Evolutionary conservation across 2,888 invertebrate species (phyloP).

Genomic region (Bellardia bayeri): DNA sequence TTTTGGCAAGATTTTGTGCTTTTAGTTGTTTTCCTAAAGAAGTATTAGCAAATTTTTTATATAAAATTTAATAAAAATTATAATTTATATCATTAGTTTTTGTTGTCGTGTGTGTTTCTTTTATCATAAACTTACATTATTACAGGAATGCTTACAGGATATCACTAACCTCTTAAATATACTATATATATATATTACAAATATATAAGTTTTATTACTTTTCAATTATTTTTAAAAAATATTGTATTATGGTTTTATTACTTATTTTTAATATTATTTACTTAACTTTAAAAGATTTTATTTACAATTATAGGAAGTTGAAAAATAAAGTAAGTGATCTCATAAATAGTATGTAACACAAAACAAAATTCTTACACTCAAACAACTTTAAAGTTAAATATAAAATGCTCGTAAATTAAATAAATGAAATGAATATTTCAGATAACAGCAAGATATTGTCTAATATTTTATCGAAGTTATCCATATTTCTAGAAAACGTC

Average conservation of each 20-base stretch:
- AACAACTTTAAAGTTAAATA: not conserved
- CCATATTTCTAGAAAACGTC: too few species aligned
- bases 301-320: constrained; percentile 7
- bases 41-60: constrained; percentile 25
- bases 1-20: constrained; percentile 73
- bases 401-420: too few species aligned
- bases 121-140: constrained; percentile 38
- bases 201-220: constrained; percentile 40
- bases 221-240: constrained; percentile 32
- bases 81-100: not conserved
- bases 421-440: too few species aligned
- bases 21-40: constrained; percentile 55
- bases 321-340: not conserved
- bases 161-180: constrained; percentile 76
- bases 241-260: constrained; percentile 20
- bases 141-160: constrained; percentile 75
- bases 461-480: too few species aligned
- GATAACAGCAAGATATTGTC: too few species aligned
- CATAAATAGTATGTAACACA: not conserved
- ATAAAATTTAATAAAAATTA: constrained; percentile 1
- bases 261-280: not conserved
- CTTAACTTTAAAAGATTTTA: not conserved
- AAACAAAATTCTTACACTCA: not conserved
- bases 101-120: not conserved
- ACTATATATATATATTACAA: constrained; percentile 40